Base-by-base conservation (phyloP, 2,797 vertebrate species). In the Tragelaphus eurycerus region DNA sequence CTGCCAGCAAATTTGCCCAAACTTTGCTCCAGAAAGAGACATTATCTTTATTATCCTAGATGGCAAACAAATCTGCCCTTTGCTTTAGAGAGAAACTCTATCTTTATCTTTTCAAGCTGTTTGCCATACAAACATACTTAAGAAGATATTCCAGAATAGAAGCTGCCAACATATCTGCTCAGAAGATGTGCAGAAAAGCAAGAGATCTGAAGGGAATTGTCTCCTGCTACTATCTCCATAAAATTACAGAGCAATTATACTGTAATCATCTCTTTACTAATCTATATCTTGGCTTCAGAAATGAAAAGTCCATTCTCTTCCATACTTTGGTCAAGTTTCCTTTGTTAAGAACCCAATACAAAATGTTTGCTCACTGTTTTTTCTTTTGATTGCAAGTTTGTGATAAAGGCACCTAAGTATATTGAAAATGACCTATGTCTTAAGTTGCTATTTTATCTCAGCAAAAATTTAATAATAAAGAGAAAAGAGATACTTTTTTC, bases 31-130 rank as follows among this genome's bases (percentile, higher is more conserved):
- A 29, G 46, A 86, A 88, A 79, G 60, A 93, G 74, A 76, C 48
- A 50, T 71, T 93, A 96, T 97, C 96, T 94, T 97, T 93, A 95
- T 76, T 89, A 74, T 46, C 48, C 59, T 76, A 55, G 88, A 91
- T 3, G 25, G 48, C 79, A 96, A 95, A 86, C 62, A 83, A 92
- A 94, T 81, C 78, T 95, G 34, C 34, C 34, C 67, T 90, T 95
- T 95, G 64, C 83, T 82, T 88, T 84, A 52, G n/a, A 93, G 14
- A 83, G 62, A 93, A 62, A 71, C 50, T 76, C 31, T 23, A 3
- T 60, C 76, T 96, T 97, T 96, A 96, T 93, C 88, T 96, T 92
- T 43, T 46, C 83, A 93, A 92, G 64, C 67, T 92, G 57, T 95
- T 93, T 96, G 38, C 50, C 34, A 46, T 64, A 78, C 89, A 98